Evolutionary conservation across 2,113 vertebrate genomes (phyloP).

Genomic region (Paralichthys olivaceus): DNA sequence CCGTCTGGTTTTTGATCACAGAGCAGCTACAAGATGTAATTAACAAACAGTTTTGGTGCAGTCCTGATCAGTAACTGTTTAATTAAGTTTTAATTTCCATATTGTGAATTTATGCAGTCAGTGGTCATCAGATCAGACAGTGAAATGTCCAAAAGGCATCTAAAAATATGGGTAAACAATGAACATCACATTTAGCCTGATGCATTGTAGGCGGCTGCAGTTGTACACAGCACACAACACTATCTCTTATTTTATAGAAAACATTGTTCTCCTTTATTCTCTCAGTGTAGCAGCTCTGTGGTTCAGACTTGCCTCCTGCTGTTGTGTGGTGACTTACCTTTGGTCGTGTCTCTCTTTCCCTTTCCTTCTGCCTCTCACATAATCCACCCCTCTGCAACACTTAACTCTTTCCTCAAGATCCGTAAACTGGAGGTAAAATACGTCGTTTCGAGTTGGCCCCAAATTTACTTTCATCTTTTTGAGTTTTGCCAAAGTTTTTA

Average conservation of each 20-base stretch:
- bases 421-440: conserved; percentile 88
- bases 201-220: not conserved
- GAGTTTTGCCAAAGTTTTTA: conserved; percentile 7
- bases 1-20: not conserved
- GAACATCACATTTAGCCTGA: too few relatives aligned
- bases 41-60: not conserved
- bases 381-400: conserved; percentile 45
- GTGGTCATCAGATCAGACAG: not conserved
- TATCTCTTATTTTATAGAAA: not conserved
- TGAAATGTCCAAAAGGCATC: not conserved
- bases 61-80: not conserved
- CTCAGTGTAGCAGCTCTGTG: conserved; percentile 17
- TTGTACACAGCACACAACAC: not conserved
- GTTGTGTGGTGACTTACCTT: conserved; percentile 58
- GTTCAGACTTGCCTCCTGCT: conserved; percentile 10
- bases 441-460: conserved; percentile 49
- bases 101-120: not conserved
- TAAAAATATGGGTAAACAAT: too few relatives aligned
- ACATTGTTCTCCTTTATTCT: not conserved
- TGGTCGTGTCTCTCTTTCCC: conserved; percentile 79
- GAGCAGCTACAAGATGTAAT: not conserved
- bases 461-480: conserved; percentile 20
- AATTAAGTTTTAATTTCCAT: not conserved
- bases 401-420: conserved; percentile 83
- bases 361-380: conserved; percentile 60